These are phyloP conservation scores for Marcusenius ussheri DNA, from an alignment of 2,113 vertebrate species.

Conservation along the genomic window DNA sequence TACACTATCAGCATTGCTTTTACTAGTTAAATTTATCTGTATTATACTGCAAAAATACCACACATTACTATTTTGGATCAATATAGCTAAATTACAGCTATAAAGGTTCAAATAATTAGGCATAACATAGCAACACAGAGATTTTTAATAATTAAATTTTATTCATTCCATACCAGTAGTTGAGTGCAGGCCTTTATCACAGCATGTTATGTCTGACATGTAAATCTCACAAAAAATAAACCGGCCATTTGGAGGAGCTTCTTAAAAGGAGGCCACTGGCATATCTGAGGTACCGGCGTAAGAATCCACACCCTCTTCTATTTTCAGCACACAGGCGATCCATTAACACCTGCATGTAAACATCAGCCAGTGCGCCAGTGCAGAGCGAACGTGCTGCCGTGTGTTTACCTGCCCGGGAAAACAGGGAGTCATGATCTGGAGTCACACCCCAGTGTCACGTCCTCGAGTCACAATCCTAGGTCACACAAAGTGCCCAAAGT, in stretches of 20 bases:
- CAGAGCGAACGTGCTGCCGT: neutral
- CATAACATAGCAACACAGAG: neutral
- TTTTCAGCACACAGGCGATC: neutral
- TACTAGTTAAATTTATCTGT: neutral
- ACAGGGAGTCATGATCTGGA: neutral
- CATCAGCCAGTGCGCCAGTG: neutral
- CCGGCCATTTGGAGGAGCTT: neutral
- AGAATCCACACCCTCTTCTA: neutral
- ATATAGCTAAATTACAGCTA: neutral
- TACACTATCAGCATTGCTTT: neutral
- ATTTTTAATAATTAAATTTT: neutral
- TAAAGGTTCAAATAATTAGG: neutral
- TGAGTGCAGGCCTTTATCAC: neutral
- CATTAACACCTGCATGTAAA: neutral
- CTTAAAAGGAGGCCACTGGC: neutral
- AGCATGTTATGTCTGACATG: neutral
- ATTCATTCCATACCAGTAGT: neutral
- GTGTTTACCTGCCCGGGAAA: neutral
- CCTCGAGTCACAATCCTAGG: neutral
- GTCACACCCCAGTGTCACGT: neutral
- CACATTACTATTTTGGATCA: neutral
- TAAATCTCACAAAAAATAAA: neutral
- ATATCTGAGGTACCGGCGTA: neutral
- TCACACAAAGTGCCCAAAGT: neutral
- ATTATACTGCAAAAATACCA: neutral